phyloP scores from a whole-genome alignment of 2,888 invertebrate species.

The Cantharis rufa region DNA sequence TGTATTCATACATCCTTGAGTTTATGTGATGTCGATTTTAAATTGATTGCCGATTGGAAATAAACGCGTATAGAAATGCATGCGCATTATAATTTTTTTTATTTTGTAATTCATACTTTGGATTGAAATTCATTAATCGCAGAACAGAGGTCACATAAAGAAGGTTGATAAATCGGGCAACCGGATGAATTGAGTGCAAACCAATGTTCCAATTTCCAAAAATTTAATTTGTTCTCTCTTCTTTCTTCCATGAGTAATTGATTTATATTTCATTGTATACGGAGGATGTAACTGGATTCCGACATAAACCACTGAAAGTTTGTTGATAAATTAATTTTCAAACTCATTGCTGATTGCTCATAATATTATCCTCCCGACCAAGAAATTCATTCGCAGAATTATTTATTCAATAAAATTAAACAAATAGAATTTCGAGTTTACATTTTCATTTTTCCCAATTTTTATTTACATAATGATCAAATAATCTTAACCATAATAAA shows the following conservation, averaged over 20 bases:
- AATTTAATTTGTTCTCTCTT: not conserved
- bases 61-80: not conserved
- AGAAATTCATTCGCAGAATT: not conserved
- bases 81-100: not conserved
- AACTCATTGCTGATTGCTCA: not conserved
- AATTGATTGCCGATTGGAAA: not conserved
- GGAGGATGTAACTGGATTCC: not conserved
- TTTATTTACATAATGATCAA: not conserved
- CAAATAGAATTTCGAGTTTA: not conserved
- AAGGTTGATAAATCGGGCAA: not conserved
- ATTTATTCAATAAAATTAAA: not conserved
- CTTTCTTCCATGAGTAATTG: not conserved
- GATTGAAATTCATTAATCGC: not conserved
- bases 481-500: not conserved
- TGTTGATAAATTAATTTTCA: not conserved
- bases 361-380: not conserved
- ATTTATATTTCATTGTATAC: too few relatives aligned
- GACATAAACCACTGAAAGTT: not conserved
- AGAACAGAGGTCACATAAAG: not conserved
- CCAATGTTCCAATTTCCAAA: not conserved
- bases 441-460: not conserved
- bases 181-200: not conserved
- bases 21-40: not conserved
- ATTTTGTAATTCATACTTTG: not conserved
- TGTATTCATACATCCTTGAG: not conserved